Conservation (phyloP, 2,113 vertebrate species). For the Festucalex cinctus region DNA sequence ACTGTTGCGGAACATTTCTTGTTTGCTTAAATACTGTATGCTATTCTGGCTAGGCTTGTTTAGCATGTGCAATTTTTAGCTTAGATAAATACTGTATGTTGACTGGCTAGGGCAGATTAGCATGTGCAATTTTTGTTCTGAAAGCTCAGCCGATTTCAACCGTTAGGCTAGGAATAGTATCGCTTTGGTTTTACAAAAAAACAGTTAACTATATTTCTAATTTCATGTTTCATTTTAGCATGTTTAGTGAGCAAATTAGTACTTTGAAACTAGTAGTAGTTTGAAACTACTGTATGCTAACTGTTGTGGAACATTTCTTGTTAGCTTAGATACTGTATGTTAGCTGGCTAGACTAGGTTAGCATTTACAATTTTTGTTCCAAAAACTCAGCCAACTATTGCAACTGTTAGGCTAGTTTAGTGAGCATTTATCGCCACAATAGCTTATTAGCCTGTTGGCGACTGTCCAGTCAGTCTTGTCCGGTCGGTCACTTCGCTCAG, state of each 20-base stretch:
- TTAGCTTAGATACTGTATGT: too few species aligned
- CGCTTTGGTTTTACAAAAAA: too few species aligned
- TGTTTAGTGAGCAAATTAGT: too few species aligned
- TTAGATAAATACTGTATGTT: too few species aligned
- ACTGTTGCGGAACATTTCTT: too few species aligned
- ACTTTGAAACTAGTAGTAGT: too few species aligned
- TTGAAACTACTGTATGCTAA: too few species aligned
- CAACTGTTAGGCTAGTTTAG: neutral
- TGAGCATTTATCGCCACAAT: neutral
- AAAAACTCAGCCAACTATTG: neutral
- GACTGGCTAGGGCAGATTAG: too few species aligned
- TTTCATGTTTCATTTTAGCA: neutral
- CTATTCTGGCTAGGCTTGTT: neutral
- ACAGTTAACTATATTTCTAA: neutral
- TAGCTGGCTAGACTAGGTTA: neutral
- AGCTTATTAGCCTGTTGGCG: neutral
- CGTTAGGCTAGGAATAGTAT: neutral
- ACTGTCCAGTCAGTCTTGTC: neutral
- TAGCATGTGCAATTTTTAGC: too few species aligned
- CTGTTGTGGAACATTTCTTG: too few species aligned
- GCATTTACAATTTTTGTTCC: neutral
- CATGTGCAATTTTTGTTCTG: neutral
- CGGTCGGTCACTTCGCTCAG: too few species aligned
- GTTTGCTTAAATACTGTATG: too few species aligned
- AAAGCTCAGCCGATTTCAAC: neutral